These are phyloP conservation scores for Brachionus angularis DNA, from an alignment of 1,140 invertebrate species.

Conservation along the genomic window DNA sequence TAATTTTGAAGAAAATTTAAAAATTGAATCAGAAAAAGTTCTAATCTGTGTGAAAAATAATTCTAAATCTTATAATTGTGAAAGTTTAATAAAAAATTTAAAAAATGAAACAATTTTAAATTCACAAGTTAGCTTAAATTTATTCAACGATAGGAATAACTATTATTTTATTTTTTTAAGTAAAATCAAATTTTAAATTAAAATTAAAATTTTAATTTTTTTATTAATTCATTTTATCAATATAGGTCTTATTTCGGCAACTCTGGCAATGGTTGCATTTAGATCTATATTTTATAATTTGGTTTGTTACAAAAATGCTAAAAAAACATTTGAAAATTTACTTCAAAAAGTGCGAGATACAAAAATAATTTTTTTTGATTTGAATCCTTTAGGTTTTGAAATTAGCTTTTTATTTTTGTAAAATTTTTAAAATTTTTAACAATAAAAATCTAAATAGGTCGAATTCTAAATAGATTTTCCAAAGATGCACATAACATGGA, in stretches of 20 bases:
- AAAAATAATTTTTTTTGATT: slow-evolving; percentile 82
- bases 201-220: too few species aligned
- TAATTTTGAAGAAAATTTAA: slow-evolving; percentile 9
- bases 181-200: not conserved
- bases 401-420: too few species aligned
- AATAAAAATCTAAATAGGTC: too few species aligned
- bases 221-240: slow-evolving; percentile 47
- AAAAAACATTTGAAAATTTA: slow-evolving; percentile 75
- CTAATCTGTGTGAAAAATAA: slow-evolving; percentile 5
- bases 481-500: slow-evolving; percentile 81
- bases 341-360: slow-evolving; percentile 73
- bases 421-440: too few species aligned
- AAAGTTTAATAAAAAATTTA: not conserved
- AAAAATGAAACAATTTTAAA: too few species aligned
- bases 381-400: slow-evolving; percentile 73
- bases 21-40: not conserved
- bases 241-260: slow-evolving; percentile 52
- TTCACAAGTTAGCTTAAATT: not conserved
- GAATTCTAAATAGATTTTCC: slow-evolving; percentile 77
- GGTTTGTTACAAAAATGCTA: slow-evolving; percentile 73
- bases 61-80: too few species aligned
- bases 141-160: not conserved
- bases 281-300: slow-evolving; percentile 71
- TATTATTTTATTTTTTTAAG: slow-evolving; percentile 3
- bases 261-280: slow-evolving; percentile 38